Evolutionary conservation across 2,888 invertebrate genomes (phyloP).

Genomic region (Exephanes ischioxanthus): DNA sequence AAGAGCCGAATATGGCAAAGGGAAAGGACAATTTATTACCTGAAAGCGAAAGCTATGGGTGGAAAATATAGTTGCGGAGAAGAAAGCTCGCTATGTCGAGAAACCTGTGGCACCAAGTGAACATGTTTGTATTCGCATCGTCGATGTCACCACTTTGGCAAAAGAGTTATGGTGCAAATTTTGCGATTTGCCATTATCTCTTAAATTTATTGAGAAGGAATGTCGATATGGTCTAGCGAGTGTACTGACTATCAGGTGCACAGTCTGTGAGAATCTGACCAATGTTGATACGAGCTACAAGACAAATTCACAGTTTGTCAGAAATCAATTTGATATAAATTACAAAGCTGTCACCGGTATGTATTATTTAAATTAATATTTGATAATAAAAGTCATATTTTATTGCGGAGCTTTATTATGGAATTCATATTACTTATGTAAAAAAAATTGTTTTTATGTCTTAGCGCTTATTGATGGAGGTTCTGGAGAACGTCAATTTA

Average conservation of each 20-base stretch:
- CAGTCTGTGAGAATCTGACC: not conserved
- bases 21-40: slow-evolving; percentile 11
- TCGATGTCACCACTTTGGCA: slow-evolving; percentile 12
- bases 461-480: not conserved
- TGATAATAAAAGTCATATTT: too few relatives aligned
- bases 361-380: too few relatives aligned
- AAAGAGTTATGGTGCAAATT: slow-evolving; percentile 15
- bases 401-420: not conserved
- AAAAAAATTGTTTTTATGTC: not conserved
- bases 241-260: slow-evolving; percentile 16
- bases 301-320: too few relatives aligned
- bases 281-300: not conserved
- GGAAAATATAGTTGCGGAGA: slow-evolving; percentile 7
- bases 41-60: slow-evolving; percentile 4
- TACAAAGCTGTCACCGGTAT: too few relatives aligned
- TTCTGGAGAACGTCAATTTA: slow-evolving; percentile 3
- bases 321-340: too few relatives aligned
- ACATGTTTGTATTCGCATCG: slow-evolving; percentile 20
- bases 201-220: slow-evolving; percentile 8
- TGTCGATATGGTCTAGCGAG: slow-evolving; percentile 20
- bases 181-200: slow-evolving; percentile 27
- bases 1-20: slow-evolving; percentile 8
- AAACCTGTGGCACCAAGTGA: not conserved
- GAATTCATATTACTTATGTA: not conserved
- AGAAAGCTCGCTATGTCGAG: slow-evolving; percentile 27